Evolutionary conservation across 2,888 invertebrate genomes (phyloP).

Genomic region (Morpho achilles): DNA sequence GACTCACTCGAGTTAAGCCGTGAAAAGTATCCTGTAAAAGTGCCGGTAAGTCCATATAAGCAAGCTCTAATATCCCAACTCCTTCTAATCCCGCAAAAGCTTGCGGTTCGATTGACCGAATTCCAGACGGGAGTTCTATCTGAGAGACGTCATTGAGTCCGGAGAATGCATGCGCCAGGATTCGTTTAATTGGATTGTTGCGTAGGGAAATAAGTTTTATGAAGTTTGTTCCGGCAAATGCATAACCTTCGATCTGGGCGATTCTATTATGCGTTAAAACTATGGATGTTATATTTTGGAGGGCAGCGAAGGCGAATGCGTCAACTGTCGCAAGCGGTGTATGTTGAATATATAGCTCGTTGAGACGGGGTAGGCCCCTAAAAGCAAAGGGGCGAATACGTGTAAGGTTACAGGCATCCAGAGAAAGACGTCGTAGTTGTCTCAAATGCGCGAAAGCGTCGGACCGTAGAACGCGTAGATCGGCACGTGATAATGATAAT

Average conservation of each 20-base stretch:
- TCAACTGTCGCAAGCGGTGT: constrained; percentile 90
- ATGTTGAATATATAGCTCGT: constrained; percentile 90
- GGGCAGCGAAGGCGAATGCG: constrained; percentile 90
- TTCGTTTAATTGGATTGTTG: constrained; percentile 90
- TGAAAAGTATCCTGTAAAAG: constrained; percentile 86
- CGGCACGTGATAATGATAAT: constrained; percentile 91
- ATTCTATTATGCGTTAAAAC: constrained; percentile 85
- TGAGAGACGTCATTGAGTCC: constrained; percentile 90
- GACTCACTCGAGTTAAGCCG: constrained; percentile 86
- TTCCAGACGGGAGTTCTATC: constrained; percentile 90
- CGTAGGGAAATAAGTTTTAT: constrained; percentile 89
- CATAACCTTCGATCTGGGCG: constrained; percentile 84
- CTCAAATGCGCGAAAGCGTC: constrained; percentile 91
- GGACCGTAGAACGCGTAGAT: constrained; percentile 88
- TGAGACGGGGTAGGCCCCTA: constrained; percentile 87
- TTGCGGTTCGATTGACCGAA: constrained; percentile 85
- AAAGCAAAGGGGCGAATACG: constrained; percentile 91
- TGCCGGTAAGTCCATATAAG: constrained; percentile 89
- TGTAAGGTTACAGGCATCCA: constrained; percentile 93
- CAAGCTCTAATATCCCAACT: constrained; percentile 88
- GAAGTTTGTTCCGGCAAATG: constrained; percentile 92
- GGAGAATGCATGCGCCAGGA: constrained; percentile 90
- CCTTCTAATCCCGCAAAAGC: constrained; percentile 90
- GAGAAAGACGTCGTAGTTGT: constrained; percentile 88
- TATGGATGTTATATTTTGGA: constrained; percentile 88